A percentile compares a stretch with the other conserved stretches of the same genome.
Evolutionary conservation across 2,113 vertebrate species (phyloP).

Genomic region (Rostratula benghalensis): DNA sequence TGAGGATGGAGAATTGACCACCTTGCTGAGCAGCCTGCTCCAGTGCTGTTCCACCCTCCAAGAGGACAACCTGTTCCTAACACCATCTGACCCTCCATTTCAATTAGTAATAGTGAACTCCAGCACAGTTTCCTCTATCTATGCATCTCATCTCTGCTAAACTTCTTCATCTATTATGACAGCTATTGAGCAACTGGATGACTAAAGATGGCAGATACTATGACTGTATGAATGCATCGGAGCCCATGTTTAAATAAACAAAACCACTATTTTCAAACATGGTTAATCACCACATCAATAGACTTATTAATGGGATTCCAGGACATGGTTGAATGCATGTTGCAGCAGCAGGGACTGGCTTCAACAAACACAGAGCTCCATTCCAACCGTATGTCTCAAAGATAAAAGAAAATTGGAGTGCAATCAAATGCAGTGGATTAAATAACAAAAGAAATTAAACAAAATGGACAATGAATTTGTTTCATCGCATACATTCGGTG

Average conservation of each 20-base stretch:
- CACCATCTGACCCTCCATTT: background rate
- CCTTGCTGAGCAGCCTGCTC: background rate
- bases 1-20: background rate
- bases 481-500: background rate
- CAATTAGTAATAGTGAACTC: constrained; percentile 14
- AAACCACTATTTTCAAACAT: constrained; percentile 51
- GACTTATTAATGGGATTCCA: constrained; percentile 52
- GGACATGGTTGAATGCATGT: constrained; percentile 30
- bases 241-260: constrained; percentile 53
- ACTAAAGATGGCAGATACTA: constrained; percentile 55
- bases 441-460: constrained; percentile 33
- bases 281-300: constrained; percentile 60
- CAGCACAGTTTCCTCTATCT: constrained; percentile 8
- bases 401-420: constrained; percentile 34
- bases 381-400: constrained; percentile 45
- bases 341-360: constrained; percentile 58
- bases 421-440: constrained; percentile 23
- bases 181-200: constrained; percentile 55
- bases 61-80: background rate
- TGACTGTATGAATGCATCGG: background rate
- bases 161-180: constrained; percentile 7
- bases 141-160: background rate
- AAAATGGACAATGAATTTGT: background rate
- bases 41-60: background rate
- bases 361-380: constrained; percentile 40